A percentile compares a stretch with the other conserved stretches of the same genome.
Conservation (phyloP, 1,140 invertebrate genomes). For the Battus philenor region DNA sequence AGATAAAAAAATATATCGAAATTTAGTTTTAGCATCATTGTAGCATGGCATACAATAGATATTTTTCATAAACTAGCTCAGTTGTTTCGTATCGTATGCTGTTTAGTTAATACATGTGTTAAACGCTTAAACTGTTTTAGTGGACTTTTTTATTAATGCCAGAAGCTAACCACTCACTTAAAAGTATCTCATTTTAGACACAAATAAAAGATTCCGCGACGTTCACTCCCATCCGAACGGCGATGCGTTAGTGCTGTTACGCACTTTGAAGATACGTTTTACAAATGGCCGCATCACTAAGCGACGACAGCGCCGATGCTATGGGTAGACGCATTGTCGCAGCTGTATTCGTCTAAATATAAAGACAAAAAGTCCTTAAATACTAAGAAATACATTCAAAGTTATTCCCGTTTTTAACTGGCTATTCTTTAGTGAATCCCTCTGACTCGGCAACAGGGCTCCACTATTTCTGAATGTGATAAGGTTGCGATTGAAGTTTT, state of each 20-base stretch:
- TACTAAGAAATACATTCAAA: slow-evolving; percentile 3
- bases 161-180: slow-evolving; percentile 41
- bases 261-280: slow-evolving; percentile 61
- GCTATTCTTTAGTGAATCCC: no score
- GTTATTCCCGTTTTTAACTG: no score
- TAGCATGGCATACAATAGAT: no score
- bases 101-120: no score
- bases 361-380: slow-evolving; percentile 32
- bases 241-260: slow-evolving; percentile 37
- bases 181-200: slow-evolving; percentile 45
- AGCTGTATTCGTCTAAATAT: slow-evolving; percentile 44
- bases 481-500: no score
- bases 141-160: slow-evolving; percentile 6
- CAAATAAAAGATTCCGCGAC: slow-evolving; percentile 40
- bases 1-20: no score
- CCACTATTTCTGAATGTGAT: no score
- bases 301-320: slow-evolving; percentile 33
- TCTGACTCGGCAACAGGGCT: no score
- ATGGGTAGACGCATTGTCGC: slow-evolving; percentile 44
- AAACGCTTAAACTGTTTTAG: not conserved
- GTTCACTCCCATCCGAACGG: slow-evolving; percentile 40
- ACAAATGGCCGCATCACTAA: slow-evolving; percentile 44
- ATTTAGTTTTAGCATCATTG: no score
- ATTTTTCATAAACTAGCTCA: no score
- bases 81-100: no score